Evolutionary conservation across 2,888 invertebrate species (phyloP), one percentile per base, ranked within the genome.

Genomic region (Aricia artaxerxes): DNA sequence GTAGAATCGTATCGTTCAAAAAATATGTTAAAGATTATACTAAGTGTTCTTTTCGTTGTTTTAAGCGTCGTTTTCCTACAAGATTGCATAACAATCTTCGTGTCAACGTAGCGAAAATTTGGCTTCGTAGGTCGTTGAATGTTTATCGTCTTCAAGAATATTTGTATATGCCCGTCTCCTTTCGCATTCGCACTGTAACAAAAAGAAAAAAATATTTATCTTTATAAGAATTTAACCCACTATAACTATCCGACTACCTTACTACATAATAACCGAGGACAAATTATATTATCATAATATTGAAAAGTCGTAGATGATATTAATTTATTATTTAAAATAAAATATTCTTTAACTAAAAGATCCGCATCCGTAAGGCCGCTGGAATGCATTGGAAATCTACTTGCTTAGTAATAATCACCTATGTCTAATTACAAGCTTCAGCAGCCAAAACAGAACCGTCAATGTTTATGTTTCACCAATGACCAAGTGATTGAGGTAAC

Each of bases 171-270:
- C 94, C 94, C 75, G 93, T 94, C 87, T 94, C 94, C 86, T 90
- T 92, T 81, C 94, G 93, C 93, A 94, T 94, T 84, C 93, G 88
- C 94, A 94, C 94, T 94, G 93, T 80, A 90, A 93, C 83, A 84
- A 85, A 86, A 86, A 85, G 13, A 31, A 11, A 11, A 64, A n/a
- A 61, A 61, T 53, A 57, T 53, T 2, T 40, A 6, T 7, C 7
- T 49, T 49, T 11, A 49, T 49, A 49, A 49, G 49, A 9, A 49
- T 9, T 49, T 49, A 49, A 49, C 49, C 49, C 49, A 49, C 49
- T 49, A 11, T 49, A 9, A 49, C 9, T 9, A 49, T 9, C 49
- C 2, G 49, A 49, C 49, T 49, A 49, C 60, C 60, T 60, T 60
- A 60, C 60, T 60, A 60, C 49, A 49, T 49, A 11, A 49, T 49